Base-by-base conservation (phyloP, 64 coral and sea anemone genomes). In the Acropora tenuis region DNA sequence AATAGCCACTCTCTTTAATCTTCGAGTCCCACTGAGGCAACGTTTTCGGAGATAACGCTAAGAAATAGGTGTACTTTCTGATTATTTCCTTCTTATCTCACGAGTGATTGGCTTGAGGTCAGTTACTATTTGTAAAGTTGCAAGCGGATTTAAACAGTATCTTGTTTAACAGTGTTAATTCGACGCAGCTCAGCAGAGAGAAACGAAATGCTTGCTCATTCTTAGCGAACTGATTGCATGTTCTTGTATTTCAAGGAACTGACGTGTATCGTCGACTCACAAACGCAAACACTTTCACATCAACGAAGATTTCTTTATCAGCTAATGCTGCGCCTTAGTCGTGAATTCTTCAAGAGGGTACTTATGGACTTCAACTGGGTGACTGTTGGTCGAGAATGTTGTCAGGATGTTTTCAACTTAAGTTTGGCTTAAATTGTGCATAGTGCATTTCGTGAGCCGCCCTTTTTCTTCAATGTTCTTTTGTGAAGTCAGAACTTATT, bases 121-220 rank as follows among this genome's bases (percentile, higher is more conserved):
- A 30, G 30, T 30, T 83, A 11, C 17, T 18, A 41, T 83, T 83
- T 15, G 59, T 47, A 42, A 45, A 47, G 17, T 83, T 67, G 41
- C 16, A 66, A 18, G 43, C 53, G 80, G 60, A 63, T 63, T 63
- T 63, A 15, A 30, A 61, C 58, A 58, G 2, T 67, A 47, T 46
- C 80, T 57, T 18, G 80, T 40, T 30, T 52, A 12, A 17, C 80
- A 46, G 59, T 83, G 59, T 10, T 82, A 61, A 82, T 82, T 82
- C 11, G 52, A 82, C 79, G 79, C 52, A 82, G 55, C 46, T 66
- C 80, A 83, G 58, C 59, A 83, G 80, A 66, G 80, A 83, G 80
- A 67, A 59, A 67, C 58, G 59, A 83, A 63, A 83, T 67, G 80
- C 57, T 45, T 68, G 59, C 43, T 80, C 48, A 52, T 48, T 80